Base-by-base conservation (phyloP, 2,797 vertebrate species). In the Phoeniculus purpureus region DNA sequence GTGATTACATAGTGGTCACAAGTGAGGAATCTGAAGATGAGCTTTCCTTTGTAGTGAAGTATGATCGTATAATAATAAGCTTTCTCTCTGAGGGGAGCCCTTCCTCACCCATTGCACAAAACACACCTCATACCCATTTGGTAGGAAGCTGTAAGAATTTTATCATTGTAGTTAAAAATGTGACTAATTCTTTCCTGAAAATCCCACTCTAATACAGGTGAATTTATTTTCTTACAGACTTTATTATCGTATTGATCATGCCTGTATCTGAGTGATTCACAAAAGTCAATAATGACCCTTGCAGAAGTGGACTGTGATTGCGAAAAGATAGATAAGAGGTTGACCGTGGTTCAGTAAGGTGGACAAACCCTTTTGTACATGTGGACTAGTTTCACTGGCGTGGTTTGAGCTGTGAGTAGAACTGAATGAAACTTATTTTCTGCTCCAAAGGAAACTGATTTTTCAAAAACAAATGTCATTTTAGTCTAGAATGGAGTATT, bases 11-110 rank as follows among this genome's bases (percentile, higher is more conserved):
- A 43, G 70, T 73, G 55, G 72, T 72, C 52, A 75, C 37, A 93
- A 62, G 5, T 68, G 40, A 86, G 78, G 26, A 40, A 83, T 32
- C 17, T 78, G 73, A 90, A 92, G 54, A 65, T 14, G 8, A 85
- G 78, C 74, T 77, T 90, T 93, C 29, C 51, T 87, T 89, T 90
- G 64, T 73, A 75, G 23, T 59, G 47, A 68, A 80, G 55, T 15
- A n/a, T 29, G 15, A 29, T 82, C 15, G 50, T 37, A 50, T 34
- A 73, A 77, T 48, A 60, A 43, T 23, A 3, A 0, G 4, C 64
- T 62, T 75, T 40, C 2, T 3, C 6, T 74, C 48, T 47, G 9
- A 72, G 11, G 62, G 29, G 32, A 73, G 16, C 60, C 15, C 14
- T 74, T 86, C 18, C 23, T 51, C 55, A 66, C 85, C 81, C 26